phyloP scores from a whole-genome alignment of 2,113 vertebrate genomes.

The Sphyrna mokarran region DNA sequence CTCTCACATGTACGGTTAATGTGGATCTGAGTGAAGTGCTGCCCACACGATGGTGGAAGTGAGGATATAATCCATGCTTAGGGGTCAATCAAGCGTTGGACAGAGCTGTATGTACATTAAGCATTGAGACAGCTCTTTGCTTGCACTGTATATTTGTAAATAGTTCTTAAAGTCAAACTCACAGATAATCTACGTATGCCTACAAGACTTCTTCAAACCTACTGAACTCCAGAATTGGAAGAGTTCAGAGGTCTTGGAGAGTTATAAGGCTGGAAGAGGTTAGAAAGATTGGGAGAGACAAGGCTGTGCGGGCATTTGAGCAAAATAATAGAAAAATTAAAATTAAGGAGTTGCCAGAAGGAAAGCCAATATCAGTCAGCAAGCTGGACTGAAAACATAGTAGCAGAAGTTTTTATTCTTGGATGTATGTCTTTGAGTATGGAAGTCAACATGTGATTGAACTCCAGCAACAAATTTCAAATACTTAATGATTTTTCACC shows the following conservation, averaged over 20 bases:
- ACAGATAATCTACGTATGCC: no score
- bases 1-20: no score
- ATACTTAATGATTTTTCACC: background rate
- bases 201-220: no score
- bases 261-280: background rate
- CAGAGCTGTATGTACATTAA: no score
- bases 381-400: no score
- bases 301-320: background rate
- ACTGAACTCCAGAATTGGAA: background rate
- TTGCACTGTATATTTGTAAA: no score
- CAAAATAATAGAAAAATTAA: background rate
- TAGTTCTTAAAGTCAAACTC: no score
- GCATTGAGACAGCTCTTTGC: no score
- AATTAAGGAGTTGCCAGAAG: background rate
- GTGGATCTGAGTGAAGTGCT: no score
- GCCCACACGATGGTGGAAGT: no score
- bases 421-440: background rate
- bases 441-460: background rate
- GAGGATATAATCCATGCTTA: no score
- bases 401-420: background rate
- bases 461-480: background rate
- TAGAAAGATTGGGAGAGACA: background rate
- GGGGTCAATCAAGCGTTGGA: no score
- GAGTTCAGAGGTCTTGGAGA: background rate
- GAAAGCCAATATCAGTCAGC: background rate